These are phyloP conservation scores for Psilopsiagon aurifrons DNA, from an alignment of 2,113 vertebrate species.

Conservation along the genomic window DNA sequence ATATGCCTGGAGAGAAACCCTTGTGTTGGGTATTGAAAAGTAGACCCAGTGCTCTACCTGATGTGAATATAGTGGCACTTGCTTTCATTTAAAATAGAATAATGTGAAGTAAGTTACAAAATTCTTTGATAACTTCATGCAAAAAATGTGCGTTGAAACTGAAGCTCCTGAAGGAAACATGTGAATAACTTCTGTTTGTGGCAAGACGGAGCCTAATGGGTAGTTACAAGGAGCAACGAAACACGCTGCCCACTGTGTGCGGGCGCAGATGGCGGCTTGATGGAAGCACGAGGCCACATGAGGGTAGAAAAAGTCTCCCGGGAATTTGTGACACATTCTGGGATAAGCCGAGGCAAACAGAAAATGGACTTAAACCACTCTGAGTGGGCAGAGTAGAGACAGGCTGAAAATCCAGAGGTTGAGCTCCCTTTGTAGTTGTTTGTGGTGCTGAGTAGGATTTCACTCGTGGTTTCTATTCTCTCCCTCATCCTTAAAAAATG, in stretches of 20 bases:
- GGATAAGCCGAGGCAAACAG: background rate
- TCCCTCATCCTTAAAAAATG: slow-evolving; percentile 57
- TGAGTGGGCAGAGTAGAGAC: background rate
- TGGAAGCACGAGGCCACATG: background rate
- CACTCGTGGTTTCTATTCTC: slow-evolving; percentile 46
- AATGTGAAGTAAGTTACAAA: background rate
- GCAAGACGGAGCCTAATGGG: background rate
- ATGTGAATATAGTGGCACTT: background rate
- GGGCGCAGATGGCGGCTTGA: background rate
- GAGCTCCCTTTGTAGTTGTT: slow-evolving; percentile 39
- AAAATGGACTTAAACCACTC: background rate
- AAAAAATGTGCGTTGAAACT: background rate
- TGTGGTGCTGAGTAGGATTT: slow-evolving; percentile 51
- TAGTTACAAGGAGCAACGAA: background rate
- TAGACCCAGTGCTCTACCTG: background rate
- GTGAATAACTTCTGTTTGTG: background rate
- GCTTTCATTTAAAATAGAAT: background rate
- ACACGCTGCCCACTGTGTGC: background rate
- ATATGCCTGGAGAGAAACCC: background rate
- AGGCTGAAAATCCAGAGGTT: background rate
- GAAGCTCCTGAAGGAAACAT: background rate
- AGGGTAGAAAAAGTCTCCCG: background rate
- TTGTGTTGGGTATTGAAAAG: background rate
- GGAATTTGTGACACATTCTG: background rate
- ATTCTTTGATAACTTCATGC: background rate